phyloP scores from a whole-genome alignment of 2,113 vertebrate genomes.

The Bujurquina vittata region DNA sequence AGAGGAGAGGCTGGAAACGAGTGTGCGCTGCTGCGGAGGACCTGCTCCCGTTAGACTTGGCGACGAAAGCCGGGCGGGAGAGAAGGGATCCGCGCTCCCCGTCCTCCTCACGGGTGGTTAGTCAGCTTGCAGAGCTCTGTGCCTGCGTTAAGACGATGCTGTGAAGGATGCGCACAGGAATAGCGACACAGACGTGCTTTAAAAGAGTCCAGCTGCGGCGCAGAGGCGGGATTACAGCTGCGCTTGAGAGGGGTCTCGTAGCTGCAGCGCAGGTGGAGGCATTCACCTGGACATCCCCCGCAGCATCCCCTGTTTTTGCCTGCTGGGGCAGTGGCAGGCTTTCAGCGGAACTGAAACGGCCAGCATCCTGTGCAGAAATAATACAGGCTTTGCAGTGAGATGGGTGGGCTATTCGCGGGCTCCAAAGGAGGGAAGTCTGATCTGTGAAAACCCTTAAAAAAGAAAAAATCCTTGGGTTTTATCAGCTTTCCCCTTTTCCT shows the following conservation, averaged over 20 bases:
- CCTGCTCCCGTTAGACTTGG: slow-evolving; percentile 11
- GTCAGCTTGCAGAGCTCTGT: background rate
- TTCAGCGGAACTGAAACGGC: too few species aligned
- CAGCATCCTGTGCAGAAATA: background rate
- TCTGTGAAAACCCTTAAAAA: background rate
- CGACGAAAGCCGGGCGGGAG: slow-evolving; percentile 20
- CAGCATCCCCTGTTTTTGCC: too few species aligned
- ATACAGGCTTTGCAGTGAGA: background rate
- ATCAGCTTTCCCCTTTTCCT: background rate
- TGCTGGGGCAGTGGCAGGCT: too few species aligned
- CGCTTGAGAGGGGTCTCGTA: slow-evolving; percentile 15
- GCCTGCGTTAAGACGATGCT: slow-evolving; percentile 33
- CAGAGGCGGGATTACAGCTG: slow-evolving; percentile 46
- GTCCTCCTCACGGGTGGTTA: background rate
- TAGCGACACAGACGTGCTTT: slow-evolving; percentile 26
- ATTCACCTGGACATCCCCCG: background rate
- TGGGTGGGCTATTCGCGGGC: background rate
- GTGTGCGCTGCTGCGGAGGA: background rate
- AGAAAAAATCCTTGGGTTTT: background rate
- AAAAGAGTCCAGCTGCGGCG: slow-evolving; percentile 35
- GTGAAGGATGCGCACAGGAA: slow-evolving; percentile 33
- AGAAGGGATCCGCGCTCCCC: background rate
- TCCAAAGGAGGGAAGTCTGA: background rate
- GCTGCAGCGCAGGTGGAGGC: slow-evolving; percentile 6
- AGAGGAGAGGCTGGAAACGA: slow-evolving; percentile 26